These are phyloP conservation scores for Limnephilus auricula DNA, from an alignment of 2,888 invertebrate genomes.

Conservation along the genomic window DNA sequence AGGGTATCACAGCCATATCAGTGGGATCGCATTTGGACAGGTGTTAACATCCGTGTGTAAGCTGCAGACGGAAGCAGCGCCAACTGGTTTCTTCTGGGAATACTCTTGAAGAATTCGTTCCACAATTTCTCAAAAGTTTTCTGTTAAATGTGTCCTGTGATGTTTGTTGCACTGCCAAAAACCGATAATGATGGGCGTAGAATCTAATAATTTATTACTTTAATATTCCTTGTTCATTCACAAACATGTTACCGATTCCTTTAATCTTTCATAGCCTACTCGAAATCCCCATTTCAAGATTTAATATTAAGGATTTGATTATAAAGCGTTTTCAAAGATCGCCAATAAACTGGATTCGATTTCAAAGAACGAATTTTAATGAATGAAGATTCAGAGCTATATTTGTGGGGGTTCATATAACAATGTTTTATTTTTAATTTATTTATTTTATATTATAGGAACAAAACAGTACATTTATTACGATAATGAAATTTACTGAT, in stretches of 20 bases:
- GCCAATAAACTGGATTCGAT: not conserved
- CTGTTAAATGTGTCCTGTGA: no score
- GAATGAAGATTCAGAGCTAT: not conserved
- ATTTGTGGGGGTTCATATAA: not conserved
- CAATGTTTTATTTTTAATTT: not conserved
- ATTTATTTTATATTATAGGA: no score
- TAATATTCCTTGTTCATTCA: not conserved
- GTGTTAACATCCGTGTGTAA: no score
- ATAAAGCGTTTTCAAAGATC: not conserved
- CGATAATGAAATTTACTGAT: no score
- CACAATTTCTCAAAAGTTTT: no score
- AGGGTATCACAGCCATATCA: no score
- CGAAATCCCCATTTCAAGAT: not conserved
- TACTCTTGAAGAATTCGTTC: no score
- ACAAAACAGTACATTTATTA: no score
- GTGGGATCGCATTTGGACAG: no score
- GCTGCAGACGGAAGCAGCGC: no score
- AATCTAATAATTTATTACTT: not conserved
- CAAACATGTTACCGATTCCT: not conserved
- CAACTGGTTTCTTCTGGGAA: no score
- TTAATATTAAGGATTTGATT: not conserved
- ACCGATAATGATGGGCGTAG: not conserved
- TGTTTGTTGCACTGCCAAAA: no score
- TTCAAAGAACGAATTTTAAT: not conserved
- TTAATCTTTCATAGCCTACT: not conserved